Evolutionary conservation across 53 echinoderm and acorn worm genomes (phyloP).

Genomic region (Arbacia lixula): DNA sequence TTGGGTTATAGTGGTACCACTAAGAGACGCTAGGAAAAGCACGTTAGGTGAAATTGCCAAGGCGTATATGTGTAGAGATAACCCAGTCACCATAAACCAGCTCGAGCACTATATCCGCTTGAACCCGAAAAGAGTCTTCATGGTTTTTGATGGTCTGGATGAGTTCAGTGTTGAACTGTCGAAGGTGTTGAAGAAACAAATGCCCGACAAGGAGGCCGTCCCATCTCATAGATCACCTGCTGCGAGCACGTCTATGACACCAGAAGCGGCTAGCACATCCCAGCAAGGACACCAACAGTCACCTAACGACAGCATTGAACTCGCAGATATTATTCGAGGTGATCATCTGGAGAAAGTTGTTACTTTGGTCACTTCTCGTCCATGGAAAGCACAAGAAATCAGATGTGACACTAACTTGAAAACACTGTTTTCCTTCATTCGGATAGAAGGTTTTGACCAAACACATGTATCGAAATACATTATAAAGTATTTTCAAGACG

Average conservation of each 20-base stretch:
- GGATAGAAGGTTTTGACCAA: neutral
- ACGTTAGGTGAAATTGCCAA: neutral
- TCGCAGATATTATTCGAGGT: neutral
- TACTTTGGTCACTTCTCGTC: neutral
- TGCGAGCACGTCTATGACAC: too few species aligned
- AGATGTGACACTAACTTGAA: neutral
- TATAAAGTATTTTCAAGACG: neutral
- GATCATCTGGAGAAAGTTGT: neutral
- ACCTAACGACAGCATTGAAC: too few species aligned
- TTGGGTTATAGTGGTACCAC: neutral
- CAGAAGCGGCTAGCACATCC: too few species aligned
- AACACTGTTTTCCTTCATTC: neutral
- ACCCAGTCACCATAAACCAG: neutral
- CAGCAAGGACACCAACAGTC: too few species aligned
- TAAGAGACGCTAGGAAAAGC: neutral
- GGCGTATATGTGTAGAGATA: neutral
- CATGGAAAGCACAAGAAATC: constrained; percentile 1
- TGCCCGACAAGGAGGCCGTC: too few species aligned
- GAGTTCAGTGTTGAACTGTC: neutral
- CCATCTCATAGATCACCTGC: too few species aligned
- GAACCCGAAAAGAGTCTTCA: neutral
- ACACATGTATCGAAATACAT: neutral
- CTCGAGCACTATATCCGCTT: neutral
- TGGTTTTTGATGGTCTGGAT: neutral
- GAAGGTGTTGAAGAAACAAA: too few species aligned